Evolutionary conservation across 1,140 invertebrate species (phyloP).

Genomic region (Atopsyche davidsoni): DNA sequence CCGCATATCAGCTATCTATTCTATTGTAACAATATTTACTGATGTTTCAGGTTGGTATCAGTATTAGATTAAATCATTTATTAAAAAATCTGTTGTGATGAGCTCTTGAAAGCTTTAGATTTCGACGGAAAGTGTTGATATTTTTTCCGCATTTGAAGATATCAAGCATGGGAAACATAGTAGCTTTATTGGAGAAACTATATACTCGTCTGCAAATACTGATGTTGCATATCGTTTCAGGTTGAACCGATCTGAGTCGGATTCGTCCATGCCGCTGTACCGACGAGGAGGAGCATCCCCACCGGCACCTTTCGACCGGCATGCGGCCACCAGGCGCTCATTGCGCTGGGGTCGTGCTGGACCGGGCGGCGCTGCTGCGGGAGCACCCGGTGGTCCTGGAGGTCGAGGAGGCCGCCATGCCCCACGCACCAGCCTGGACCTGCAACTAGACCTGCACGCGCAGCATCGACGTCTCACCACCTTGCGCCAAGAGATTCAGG

Average conservation of each 20-base stretch:
- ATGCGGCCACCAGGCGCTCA: conserved; percentile 81
- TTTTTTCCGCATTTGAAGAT: too few relatives aligned
- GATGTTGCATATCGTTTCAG: too few relatives aligned
- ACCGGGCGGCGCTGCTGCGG: conserved; percentile 36
- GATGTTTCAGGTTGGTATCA: too few relatives aligned
- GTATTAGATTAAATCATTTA: too few relatives aligned
- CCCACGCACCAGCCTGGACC: conserved; percentile 80
- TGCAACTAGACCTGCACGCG: conserved; percentile 86
- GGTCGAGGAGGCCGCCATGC: conserved; percentile 47
- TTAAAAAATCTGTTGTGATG: too few relatives aligned
- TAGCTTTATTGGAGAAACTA: too few relatives aligned
- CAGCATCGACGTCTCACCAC: conserved; percentile 78
- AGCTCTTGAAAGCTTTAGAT: too few relatives aligned
- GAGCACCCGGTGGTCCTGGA: conserved; percentile 29
- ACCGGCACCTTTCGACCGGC: conserved; percentile 77
- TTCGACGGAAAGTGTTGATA: too few relatives aligned
- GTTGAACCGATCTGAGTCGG: conserved; percentile 91
- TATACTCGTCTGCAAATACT: too few relatives aligned
- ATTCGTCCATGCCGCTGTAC: conserved; percentile 92
- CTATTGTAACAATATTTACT: too few relatives aligned
- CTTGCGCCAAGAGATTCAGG: conserved; percentile 74
- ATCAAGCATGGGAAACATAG: too few relatives aligned
- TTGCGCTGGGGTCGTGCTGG: conserved; percentile 63
- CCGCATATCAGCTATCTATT: too few relatives aligned
- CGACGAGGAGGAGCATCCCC: conserved; percentile 51